Conservation (phyloP, 2,113 vertebrate species). For the Rhinolophus ferrumequinum region DNA sequence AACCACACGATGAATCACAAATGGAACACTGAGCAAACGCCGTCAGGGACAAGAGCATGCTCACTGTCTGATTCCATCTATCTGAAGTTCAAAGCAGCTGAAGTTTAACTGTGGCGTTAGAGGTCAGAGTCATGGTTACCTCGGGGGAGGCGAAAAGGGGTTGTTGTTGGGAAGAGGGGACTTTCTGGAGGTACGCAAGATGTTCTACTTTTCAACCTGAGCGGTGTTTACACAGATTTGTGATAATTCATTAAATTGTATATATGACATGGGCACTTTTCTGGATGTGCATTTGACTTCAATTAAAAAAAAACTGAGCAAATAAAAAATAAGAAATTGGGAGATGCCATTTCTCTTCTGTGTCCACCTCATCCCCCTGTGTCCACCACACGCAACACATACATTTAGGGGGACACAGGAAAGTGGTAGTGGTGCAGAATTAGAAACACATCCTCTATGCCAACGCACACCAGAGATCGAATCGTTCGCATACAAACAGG, state of each 20-base stretch:
- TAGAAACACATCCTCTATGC: neutral
- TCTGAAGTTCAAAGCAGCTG: neutral
- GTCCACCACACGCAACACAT: rapidly evolving
- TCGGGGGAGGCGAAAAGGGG: neutral
- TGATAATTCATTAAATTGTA: neutral
- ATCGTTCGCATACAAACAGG: neutral
- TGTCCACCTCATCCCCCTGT: neutral
- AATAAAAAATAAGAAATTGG: neutral
- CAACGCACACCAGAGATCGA: neutral
- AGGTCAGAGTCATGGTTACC: neutral
- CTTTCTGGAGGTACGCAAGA: neutral
- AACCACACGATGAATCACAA: neutral
- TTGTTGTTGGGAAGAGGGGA: too few relatives aligned
- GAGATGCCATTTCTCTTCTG: neutral
- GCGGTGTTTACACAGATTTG: neutral
- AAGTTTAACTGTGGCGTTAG: neutral
- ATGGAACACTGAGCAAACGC: neutral
- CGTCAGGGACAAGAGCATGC: rapidly evolving
- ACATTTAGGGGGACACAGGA: neutral
- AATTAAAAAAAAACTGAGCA: neutral
- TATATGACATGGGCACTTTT: neutral
- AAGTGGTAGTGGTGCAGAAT: rapidly evolving
- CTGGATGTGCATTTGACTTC: neutral
- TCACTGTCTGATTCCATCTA: neutral
- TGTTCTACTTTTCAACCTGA: neutral